These are phyloP conservation scores for Orthonevra nobilis DNA, from an alignment of 2,888 invertebrate genomes.

Conservation along the genomic window DNA sequence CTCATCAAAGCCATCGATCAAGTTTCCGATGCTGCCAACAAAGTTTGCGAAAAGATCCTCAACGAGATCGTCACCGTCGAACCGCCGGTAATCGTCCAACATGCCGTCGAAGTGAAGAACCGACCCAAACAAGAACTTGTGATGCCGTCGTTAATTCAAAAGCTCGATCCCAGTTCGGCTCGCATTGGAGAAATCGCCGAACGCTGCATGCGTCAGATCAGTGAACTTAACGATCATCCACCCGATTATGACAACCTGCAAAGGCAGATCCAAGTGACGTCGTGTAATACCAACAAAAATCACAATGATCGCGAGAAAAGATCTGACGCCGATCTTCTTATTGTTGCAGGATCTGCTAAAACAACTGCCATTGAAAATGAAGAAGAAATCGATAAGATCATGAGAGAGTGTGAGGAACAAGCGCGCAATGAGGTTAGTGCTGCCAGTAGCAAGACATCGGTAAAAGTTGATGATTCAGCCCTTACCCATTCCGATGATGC, in stretches of 20 bases:
- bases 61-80: slow-evolving; percentile 78
- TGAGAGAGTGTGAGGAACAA: slow-evolving; percentile 79
- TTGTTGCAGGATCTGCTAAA: slow-evolving; percentile 75
- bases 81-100: slow-evolving; percentile 76
- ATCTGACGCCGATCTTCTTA: slow-evolving; percentile 76
- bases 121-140: slow-evolving; percentile 70
- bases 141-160: slow-evolving; percentile 80
- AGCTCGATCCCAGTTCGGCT: slow-evolving; percentile 81
- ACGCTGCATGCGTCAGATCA: slow-evolving; percentile 80
- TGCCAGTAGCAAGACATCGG: slow-evolving; percentile 32
- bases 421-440: slow-evolving; percentile 70
- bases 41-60: slow-evolving; percentile 78
- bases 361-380: slow-evolving; percentile 59
- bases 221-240: slow-evolving; percentile 77
- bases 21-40: slow-evolving; percentile 78
- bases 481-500: slow-evolving; percentile 44
- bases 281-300: slow-evolving; percentile 68
- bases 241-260: slow-evolving; percentile 80
- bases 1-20: slow-evolving; percentile 78
- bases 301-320: slow-evolving; percentile 65
- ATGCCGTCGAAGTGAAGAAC: slow-evolving; percentile 75
- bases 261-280: slow-evolving; percentile 59
- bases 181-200: slow-evolving; percentile 81
- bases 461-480: slow-evolving; percentile 31
- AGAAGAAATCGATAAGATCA: slow-evolving; percentile 79